phyloP scores from a whole-genome alignment of 2,888 invertebrate species.

The Dastarcus helophoroides region DNA sequence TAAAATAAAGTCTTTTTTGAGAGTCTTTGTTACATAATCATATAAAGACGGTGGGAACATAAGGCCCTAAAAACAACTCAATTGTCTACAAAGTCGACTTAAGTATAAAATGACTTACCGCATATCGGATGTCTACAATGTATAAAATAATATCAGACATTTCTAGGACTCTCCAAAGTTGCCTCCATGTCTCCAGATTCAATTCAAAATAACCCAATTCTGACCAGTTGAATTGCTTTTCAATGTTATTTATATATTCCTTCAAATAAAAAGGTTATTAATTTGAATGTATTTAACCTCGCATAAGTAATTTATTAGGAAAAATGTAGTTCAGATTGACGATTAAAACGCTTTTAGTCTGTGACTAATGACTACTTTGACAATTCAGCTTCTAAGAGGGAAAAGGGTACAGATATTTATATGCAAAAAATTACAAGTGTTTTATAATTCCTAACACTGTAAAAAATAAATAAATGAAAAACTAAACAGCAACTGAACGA shows the following conservation, averaged over 20 bases:
- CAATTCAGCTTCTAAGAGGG: no score
- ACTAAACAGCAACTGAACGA: no score
- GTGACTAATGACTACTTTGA: no score
- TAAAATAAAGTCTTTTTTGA: conserved; percentile 76
- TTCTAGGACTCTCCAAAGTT: conserved; percentile 89
- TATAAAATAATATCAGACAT: conserved; percentile 84
- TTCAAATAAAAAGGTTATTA: conserved; percentile 36
- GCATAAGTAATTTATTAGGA: no score
- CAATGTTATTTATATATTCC: conserved; percentile 64
- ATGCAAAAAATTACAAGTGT: no score
- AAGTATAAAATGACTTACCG: conserved; percentile 43
- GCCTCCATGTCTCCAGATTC: conserved; percentile 93
- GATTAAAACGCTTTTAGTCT: no score
- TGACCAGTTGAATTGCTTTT: conserved; percentile 47
- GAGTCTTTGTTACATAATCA: conserved; percentile 57
- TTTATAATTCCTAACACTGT: no score
- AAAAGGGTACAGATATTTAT: no score
- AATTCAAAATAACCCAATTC: conserved; percentile 81
- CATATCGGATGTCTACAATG: conserved; percentile 79
- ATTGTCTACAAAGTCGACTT: conserved; percentile 1
- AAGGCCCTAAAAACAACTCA: conserved; percentile 42
- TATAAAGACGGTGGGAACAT: conserved; percentile 89
- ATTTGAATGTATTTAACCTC: no score
- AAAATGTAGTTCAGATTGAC: no score
- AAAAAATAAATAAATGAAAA: no score